Percentiles rank a stretch among this genome's conserved stretches.
Evolutionary conservation across 2,113 vertebrate genomes (phyloP).

Genomic region (Nicator chloris): DNA sequence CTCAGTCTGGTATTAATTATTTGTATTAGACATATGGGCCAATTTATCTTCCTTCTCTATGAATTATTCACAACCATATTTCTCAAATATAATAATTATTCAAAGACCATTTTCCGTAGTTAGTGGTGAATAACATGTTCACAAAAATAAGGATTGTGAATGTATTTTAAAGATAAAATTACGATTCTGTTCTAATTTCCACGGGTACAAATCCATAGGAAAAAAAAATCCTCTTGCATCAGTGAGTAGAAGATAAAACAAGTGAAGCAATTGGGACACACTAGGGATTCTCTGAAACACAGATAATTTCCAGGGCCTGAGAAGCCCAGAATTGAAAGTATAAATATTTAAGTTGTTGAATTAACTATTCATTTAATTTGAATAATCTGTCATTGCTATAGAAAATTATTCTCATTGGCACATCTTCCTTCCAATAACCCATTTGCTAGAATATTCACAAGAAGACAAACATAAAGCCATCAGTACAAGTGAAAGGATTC

Average conservation of each 20-base stretch:
- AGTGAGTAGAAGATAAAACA: not conserved
- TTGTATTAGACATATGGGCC: not conserved
- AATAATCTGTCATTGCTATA: constrained; percentile 15
- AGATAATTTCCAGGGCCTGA: not conserved
- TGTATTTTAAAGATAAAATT: not conserved
- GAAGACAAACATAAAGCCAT: not conserved
- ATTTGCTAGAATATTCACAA: not conserved
- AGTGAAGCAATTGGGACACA: not conserved
- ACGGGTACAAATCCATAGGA: not conserved
- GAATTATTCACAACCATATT: not conserved
- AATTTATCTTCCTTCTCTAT: not conserved
- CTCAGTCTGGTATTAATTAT: not conserved
- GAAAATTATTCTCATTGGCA: constrained; percentile 19
- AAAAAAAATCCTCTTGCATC: not conserved
- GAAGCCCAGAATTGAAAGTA: not conserved
- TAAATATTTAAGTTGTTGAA: constrained; percentile 47
- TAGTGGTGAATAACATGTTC: not conserved
- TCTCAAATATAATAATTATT: not conserved
- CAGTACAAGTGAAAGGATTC: not conserved
- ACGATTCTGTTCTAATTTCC: not conserved
- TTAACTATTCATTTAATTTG: constrained; percentile 45
- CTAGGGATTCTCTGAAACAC: not conserved
- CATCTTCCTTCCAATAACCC: not conserved
- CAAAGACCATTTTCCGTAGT: not conserved
- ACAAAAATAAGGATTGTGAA: not conserved